Conservation (phyloP, 2,113 vertebrate genomes). For the Electrona antarctica region DNA sequence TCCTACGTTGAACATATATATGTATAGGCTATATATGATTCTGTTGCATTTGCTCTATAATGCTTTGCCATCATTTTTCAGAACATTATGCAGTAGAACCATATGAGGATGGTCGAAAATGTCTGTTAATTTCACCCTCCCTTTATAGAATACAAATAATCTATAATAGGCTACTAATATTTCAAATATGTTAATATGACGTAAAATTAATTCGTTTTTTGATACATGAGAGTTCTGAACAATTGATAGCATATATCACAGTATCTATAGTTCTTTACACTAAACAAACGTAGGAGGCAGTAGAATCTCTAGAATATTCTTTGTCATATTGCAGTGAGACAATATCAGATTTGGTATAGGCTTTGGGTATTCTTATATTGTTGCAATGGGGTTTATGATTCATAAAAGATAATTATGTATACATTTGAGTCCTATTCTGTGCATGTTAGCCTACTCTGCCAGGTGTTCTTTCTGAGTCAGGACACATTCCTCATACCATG, state of each 20-base stretch:
- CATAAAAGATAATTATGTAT: background rate
- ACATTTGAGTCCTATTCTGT: slow-evolving; percentile 6
- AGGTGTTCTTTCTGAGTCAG: background rate
- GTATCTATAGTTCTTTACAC: slow-evolving; percentile 51
- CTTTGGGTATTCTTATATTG: slow-evolving; percentile 8
- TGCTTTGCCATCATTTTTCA: too few species aligned
- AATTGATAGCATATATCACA: slow-evolving; percentile 2
- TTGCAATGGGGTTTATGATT: background rate
- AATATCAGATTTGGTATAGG: slow-evolving; percentile 52
- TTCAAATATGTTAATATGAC: background rate
- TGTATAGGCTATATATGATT: slow-evolving; percentile 23
- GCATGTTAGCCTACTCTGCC: background rate
- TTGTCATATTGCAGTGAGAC: slow-evolving; percentile 97
- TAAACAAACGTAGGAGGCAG: slow-evolving; percentile 87
- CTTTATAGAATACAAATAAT: slow-evolving; percentile 26
- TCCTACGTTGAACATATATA: background rate
- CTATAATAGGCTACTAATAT: slow-evolving; percentile 4
- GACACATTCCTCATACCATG: slow-evolving; percentile 2
- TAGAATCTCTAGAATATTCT: slow-evolving; percentile 94
- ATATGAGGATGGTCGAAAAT: slow-evolving; percentile 62
- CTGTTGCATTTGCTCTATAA: background rate
- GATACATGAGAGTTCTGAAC: slow-evolving; percentile 7
- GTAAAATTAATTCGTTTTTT: background rate
- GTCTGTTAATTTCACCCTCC: slow-evolving; percentile 25
- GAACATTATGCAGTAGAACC: slow-evolving; percentile 4